Base-by-base conservation (phyloP, 2,888 invertebrate genomes). In the Hydriomena furcata region DNA sequence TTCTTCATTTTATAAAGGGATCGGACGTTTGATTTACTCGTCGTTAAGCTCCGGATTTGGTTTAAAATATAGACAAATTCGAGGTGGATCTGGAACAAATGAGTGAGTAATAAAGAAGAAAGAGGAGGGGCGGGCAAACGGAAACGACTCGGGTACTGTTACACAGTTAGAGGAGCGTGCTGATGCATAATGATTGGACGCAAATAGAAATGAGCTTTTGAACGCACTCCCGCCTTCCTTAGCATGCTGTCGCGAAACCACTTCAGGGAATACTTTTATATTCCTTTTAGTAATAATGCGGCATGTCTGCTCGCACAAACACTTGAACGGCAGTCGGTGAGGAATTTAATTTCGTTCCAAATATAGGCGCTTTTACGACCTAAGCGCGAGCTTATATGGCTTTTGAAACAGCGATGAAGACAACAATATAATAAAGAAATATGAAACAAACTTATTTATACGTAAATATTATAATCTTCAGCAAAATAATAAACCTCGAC, bases 81-180 rank as follows among this genome's bases (percentile, higher is more conserved):
- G 64, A 54, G 68, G 68, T 63, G 68, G 73, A 71, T 74, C 63
- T 61, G 66, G 66, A 75, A 78, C 79, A 78, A 79, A 81, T 77
- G 73, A 73, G 62, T 74, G 60, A 67, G 72, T 76, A 76, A 75
- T 79, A 76, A 74, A 71, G 66, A 64, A 66, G 71, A 73, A 72
- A 71, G 66, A 73, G 71, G 61, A 71, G 79, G 49, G 73, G 77
- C 68, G 73, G 70, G 72, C 73, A 65, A 82, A 74, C 87, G 88
- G 88, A 87, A 87, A 84, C 78, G 84, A 71, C 70, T 72, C 64
- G 76, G 80, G 78, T 85, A 84, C 84, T 80, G 85, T 83, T 84
- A 83, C 83, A 84, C 82, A 84, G 84, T 82, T 76, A 79, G 68
- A 83, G 79, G 77, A 79, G 86, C 85, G 86, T 87, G 88, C 73